These are phyloP conservation scores for Enteromius anoplus DNA, from an alignment of 2,797 vertebrate species.

Conservation along the genomic window DNA sequence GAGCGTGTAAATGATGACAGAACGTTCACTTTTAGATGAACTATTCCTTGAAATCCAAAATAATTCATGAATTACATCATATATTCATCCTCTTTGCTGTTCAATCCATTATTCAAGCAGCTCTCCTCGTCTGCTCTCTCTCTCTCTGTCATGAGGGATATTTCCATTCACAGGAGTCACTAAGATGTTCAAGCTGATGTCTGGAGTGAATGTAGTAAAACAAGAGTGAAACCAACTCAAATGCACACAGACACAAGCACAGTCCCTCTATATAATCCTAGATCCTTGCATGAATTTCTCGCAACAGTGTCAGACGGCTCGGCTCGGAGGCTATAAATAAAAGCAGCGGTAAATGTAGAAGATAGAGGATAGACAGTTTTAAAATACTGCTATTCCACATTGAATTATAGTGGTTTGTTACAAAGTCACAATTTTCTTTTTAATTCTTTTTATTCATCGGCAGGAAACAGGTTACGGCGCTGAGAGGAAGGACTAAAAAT, in stretches of 20 bases:
- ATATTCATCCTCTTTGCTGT: slow-evolving; percentile 35
- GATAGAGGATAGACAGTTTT: neutral
- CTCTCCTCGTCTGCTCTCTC: slow-evolving; percentile 37
- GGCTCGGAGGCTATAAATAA: neutral
- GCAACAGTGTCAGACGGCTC: neutral
- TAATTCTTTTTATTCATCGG: neutral
- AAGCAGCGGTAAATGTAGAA: neutral
- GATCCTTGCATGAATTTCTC: neutral
- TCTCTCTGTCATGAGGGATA: slow-evolving; percentile 4
- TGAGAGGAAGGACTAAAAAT: neutral
- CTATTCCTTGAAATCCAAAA: slow-evolving; percentile 21
- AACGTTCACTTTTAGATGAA: slow-evolving; percentile 18
- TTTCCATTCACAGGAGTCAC: slow-evolving; percentile 11
- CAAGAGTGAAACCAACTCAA: slow-evolving; percentile 7
- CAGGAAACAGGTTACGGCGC: neutral
- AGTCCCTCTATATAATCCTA: neutral
- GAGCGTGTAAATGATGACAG: neutral
- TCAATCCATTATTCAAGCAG: slow-evolving; percentile 40
- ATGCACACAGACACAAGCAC: slow-evolving; percentile 13
- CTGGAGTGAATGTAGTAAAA: slow-evolving; percentile 19
- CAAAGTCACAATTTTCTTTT: neutral
- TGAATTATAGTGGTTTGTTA: neutral
- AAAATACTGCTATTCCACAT: neutral
- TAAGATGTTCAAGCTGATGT: slow-evolving; percentile 25
- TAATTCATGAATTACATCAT: slow-evolving; percentile 29